Base-by-base conservation (phyloP, 2,888 invertebrate species). In the Carpatolechia fugitivella region DNA sequence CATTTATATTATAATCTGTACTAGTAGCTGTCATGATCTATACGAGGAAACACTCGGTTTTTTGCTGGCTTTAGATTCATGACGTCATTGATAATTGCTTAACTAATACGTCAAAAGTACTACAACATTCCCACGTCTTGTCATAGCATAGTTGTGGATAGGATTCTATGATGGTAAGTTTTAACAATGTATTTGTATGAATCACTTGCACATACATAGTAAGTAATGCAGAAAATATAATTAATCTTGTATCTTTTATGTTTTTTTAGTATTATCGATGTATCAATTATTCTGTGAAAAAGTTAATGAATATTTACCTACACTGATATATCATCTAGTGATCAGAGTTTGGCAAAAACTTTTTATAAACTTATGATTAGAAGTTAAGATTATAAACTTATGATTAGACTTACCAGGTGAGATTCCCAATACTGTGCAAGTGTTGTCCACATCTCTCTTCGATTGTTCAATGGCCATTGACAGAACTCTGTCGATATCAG, bases 381-480 rank as follows among this genome's bases (percentile, higher is more conserved):
- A 24, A 24, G 24, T 3, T 24, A 24, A 24, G 24, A 24, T 24
- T 4, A 24, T 24, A n/a, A n/a, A n/a, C n/a, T n/a, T n/a, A n/a
- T n/a, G n/a, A n/a, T n/a, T n/a, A n/a, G 71, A 91, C 94, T 93
- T 84, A 97, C 97, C 97, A 86, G 95, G 94, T 79, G 97, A 95
- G 85, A 97, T 97, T 83, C 95, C 95, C 72, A 97, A 92, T 66
- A 95, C 93, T 53, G 93, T 93, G 85, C 97, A 97, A 8, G 96
- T 96, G 74, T 93, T 95, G 79, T 95, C 95, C 52, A 97, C 95
- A 77, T 97, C 97, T 74, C 95, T 93, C 70, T 95, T 94, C 64
- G 96, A 94, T 79, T 97, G 95, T 76, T 97, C 96, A 68, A 97
- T 95, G 29, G 97, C 97, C 85, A 97, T 91, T 59, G 94, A 95